Evolutionary conservation across 2,797 vertebrate genomes (phyloP), one percentile per base, ranked within the genome.

Genomic region (Ctenopoma multispine): DNA sequence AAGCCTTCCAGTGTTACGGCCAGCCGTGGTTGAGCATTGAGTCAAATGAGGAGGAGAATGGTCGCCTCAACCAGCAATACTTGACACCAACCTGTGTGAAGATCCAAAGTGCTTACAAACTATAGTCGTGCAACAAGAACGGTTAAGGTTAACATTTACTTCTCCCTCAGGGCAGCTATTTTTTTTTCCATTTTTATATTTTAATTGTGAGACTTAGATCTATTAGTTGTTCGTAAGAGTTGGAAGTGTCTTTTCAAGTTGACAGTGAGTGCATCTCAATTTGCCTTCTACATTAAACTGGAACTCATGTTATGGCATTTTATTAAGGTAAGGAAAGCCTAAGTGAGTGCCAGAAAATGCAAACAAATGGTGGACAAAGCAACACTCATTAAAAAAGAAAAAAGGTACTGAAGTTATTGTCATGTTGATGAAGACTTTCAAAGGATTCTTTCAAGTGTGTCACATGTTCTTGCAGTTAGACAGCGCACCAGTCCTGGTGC

Each of bases 241-340:
- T 40, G 40, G 36, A 38, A 38, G 12, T 41, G 40, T 41, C 40
- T 17, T 14, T 34, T 34, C 40, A 41, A 68, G 74, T 89, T 86
- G 63, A 62, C 61, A 80, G 82, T 83, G 75, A 80, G 67, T 84
- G 68, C 86, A 92, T 92, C 91, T 94, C 79, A 92, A 82, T 89
- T 92, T 90, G 89, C 92, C 90, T 92, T 93, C 81, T 84, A 83
- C 74, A 75, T 68, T 64, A 92, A n/a, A 92, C 92, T 93, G 90
- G 89, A 93, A 92, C 81, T 34, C 68, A 69, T 76, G 69, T 72
- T 64, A 21, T 81, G 67, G 67, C 77, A 84, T 89, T 89, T 83
- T 89, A 60, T 79, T 77, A 36, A 57, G 41, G 43, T 63, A 67
- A 65, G 69, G 59, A 69, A 81, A 85, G 69, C 63, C 75, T 34